Evolutionary conservation across 2,888 invertebrate species (phyloP), one percentile per base, ranked within the genome.

Genomic region (Polymixis lichenea): DNA sequence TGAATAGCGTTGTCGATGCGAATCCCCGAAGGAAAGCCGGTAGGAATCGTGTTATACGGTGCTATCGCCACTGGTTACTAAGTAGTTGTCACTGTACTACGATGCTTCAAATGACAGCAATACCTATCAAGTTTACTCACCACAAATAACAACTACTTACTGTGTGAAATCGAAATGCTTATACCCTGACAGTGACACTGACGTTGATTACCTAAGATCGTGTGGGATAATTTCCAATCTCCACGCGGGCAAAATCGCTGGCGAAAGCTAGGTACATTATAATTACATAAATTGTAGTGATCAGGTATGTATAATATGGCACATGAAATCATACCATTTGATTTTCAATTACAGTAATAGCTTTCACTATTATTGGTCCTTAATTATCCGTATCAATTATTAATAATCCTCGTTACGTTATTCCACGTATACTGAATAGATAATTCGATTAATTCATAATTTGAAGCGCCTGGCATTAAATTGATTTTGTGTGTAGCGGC

Each of bases 341-440:
- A 83, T 62, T 56, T 66, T 62, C 79, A 83, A 83, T 81, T 73
- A 83, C 49, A 53, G n/a, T 73, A 81, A 83, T 38, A 66, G 84
- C 68, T 83, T 70, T 62, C 46, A 51, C 60, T 13, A 28, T 25
- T 76, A 80, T 65, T 69, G 43, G n/a, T 25, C 9, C 22, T 56
- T 65, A 65, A 78, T 81, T 72, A 77, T 53, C 68, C 25, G 25
- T n/a, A 64, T 77, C 25, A 60, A 72, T 64, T 43, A 56, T 51
- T 25, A 65, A 69, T 72, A 53, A 72, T 22, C 32, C 28, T 28
- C n/a, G 28, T 65, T 65, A 38, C 60, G 62, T 56, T 65, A 78
- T 68, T 67, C 78, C 77, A 46, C 15, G 46, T 5, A 43, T 83
- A 56, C 51, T 78, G 78, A 68, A 72, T 78, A 67, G 58, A 46